Evolutionary conservation across 1,140 invertebrate species (phyloP).

Genomic region (Helicoverpa zea): DNA sequence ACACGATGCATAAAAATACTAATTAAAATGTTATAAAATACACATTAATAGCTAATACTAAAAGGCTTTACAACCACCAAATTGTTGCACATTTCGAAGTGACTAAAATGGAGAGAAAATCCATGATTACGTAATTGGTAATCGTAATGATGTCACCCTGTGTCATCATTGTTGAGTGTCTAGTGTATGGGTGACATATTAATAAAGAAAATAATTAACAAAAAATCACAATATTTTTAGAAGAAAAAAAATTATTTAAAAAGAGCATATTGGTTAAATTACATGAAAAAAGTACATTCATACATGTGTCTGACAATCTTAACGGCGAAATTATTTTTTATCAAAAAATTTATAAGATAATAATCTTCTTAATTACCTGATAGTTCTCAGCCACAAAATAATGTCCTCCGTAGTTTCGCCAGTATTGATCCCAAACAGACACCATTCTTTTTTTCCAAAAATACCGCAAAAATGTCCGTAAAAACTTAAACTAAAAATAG

Average conservation of each 20-base stretch:
- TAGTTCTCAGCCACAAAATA: slow-evolving; percentile 24
- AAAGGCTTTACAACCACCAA: background rate
- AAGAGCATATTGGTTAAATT: too few relatives aligned
- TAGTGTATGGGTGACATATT: background rate
- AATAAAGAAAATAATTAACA: background rate
- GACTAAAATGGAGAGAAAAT: slow-evolving; percentile 7
- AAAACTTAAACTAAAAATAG: background rate
- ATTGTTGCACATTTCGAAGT: background rate
- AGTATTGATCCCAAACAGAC: slow-evolving; percentile 22
- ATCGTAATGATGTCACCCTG: background rate
- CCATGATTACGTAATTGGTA: background rate
- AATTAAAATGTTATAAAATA: background rate
- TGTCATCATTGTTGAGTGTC: background rate
- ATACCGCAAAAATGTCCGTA: background rate
- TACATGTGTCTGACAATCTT: background rate
- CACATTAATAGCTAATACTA: background rate
- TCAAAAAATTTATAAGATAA: background rate
- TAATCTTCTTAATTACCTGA: slow-evolving; percentile 38
- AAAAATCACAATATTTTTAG: background rate
- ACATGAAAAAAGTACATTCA: background rate
- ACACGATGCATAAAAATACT: background rate
- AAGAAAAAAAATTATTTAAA: background rate
- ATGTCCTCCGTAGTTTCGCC: slow-evolving; percentile 12
- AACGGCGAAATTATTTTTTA: background rate
- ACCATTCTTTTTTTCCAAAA: slow-evolving; percentile 5